These are phyloP conservation scores for Dipodomys merriami DNA, from an alignment of 2,113 vertebrate species.

Conservation along the genomic window DNA sequence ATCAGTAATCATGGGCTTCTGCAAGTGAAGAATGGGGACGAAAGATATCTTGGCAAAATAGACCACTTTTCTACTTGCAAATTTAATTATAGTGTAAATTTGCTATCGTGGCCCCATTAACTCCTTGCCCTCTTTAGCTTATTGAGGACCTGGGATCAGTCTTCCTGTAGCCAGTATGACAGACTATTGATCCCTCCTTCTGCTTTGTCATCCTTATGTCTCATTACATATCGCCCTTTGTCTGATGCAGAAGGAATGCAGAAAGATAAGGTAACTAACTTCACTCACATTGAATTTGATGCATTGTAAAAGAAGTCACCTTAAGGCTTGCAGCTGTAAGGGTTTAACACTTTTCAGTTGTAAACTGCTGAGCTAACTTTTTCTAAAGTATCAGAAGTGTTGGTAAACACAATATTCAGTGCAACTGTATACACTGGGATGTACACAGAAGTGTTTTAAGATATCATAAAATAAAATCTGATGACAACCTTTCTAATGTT, in stretches of 20 bases:
- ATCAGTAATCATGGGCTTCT: constrained; percentile 61
- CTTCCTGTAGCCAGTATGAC: constrained; percentile 50
- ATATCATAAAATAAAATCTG: neutral
- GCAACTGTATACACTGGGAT: neutral
- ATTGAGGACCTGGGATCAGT: constrained; percentile 10
- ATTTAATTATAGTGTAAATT: constrained; percentile 78
- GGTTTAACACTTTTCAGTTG: neutral
- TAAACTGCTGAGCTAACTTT: constrained; percentile 15
- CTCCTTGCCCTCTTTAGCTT: constrained; percentile 68
- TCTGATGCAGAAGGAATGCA: neutral
- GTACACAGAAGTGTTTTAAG: neutral
- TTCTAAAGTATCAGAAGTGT: neutral
- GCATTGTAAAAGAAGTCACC: constrained; percentile 39
- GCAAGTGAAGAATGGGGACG: constrained; percentile 51
- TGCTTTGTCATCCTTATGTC: constrained; percentile 39
- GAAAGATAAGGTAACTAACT: constrained; percentile 55
- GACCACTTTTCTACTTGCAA: constrained; percentile 74
- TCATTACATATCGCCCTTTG: constrained; percentile 56
- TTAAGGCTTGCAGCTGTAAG: neutral
- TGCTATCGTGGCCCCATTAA: constrained; percentile 76
- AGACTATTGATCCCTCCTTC: constrained; percentile 65
- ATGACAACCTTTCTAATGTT: neutral
- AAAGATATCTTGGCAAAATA: constrained; percentile 70
- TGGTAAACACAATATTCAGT: neutral
- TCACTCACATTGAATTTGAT: constrained; percentile 54